Percentiles rank a stretch among this genome's conserved stretches.
Conservation (phyloP, 2,888 invertebrate species). For the Tenthredo scrophulariae region DNA sequence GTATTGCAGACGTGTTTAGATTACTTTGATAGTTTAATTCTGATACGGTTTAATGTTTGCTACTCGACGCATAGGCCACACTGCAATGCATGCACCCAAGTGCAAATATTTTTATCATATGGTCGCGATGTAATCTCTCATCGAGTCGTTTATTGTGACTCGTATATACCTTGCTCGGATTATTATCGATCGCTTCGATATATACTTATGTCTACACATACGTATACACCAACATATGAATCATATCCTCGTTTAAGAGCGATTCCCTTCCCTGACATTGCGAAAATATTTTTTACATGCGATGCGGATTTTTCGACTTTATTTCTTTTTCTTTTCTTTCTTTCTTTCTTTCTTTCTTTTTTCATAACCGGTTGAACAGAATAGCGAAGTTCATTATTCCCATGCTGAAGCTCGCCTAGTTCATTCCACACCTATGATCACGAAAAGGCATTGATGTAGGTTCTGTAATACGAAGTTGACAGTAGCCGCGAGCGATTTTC, state of each 20-base stretch:
- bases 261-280: not conserved
- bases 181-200: slow-evolving; percentile 2
- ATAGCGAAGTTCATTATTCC: not conserved
- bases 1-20: slow-evolving; percentile 62
- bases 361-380: not conserved
- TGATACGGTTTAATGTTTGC: slow-evolving; percentile 56
- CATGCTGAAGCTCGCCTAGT: not conserved
- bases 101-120: slow-evolving; percentile 25
- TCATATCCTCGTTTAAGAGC: not conserved
- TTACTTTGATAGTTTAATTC: slow-evolving; percentile 62
- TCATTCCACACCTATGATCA: slow-evolving; percentile 8
- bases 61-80: not conserved
- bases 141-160: slow-evolving; percentile 33
- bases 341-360: not conserved
- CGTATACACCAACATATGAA: not conserved
- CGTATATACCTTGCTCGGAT: not conserved
- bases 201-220: not conserved
- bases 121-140: not conserved
- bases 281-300: not conserved
- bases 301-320: not conserved
- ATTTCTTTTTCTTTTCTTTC: not conserved
- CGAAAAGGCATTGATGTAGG: not conserved
- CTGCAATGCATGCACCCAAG: not conserved
- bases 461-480: not conserved
- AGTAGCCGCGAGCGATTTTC: not conserved